Base-by-base conservation (phyloP, 2,888 invertebrate species). In the Stenchaetothrips biformis region DNA sequence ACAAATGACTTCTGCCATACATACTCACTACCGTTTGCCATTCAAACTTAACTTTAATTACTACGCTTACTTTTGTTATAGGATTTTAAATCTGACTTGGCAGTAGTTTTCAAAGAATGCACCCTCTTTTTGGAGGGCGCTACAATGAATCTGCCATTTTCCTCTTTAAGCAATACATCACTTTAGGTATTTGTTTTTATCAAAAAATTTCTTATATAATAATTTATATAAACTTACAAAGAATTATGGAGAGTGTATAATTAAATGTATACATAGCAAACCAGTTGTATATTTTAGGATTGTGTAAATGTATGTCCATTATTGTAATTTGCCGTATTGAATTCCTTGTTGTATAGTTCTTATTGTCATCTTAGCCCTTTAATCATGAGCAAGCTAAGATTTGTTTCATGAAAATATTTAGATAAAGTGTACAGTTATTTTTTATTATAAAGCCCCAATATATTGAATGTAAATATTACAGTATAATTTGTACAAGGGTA, bases 251-350 rank as follows among this genome's bases (percentile, higher is more conserved):
- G 25, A 74, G 25, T 74, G 25, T 74, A 74, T 21, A 59, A 59
- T 25, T 74, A 25, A 74, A 74, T 74, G 67, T 74, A 74, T 74
- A 74, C 67, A 74, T 74, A 74, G 67, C 25, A 74, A 74, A 74
- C 25, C 67, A 74, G 67, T 74, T 74, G 67, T 74, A 74, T 74
- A 74, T 74, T 74, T 25, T 74, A 74, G 67, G 11, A 25, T 74
- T 74, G 67, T 74, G 67, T 74, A 74, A 74, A 74, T 74, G 67
- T 74, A 74, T 74, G 67, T 74, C 67, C 67, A 74, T 74, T 74
- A 74, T 74, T 74, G 67, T 74, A 74, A 74, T 25, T 74, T 74
- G 67, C 25, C 67, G 25, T 74, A 74, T 74, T 11, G 13, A 74
- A 74, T 25, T 74, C 67, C 67, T 25, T 74, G 67, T 74, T 74